Evolutionary conservation across 2,797 vertebrate species (phyloP), one percentile per base, ranked within the genome.

Genomic region (Poeciliopsis gracilis): DNA sequence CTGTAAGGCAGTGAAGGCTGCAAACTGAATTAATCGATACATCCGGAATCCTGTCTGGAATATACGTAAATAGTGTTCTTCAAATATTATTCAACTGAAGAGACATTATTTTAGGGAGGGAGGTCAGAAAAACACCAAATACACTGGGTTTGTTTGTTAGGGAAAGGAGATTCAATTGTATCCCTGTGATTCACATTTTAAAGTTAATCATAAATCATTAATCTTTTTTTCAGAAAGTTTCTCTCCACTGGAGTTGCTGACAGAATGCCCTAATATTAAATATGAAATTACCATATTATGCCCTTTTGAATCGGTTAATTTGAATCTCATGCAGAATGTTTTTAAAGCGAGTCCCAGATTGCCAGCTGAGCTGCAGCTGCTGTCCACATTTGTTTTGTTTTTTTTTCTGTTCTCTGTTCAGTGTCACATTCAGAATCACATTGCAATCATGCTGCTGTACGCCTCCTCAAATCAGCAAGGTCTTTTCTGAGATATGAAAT

Each of bases 11-110:
- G 9, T 4, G 41, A 71, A 71, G 67, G 5, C 36, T 70, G 49
- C 41, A 25, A 51, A 61, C 67, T 73, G 43, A 28, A n/a, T 79
- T 43, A 79, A 79, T 23, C 69, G 75, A 73, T 61, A 67, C 28
- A n/a, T 72, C 57, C 28, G 7, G 18, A 72, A 55, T 66, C 15
- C 1, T 70, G 28, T 41, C n/a, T 57, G 57, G 66, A 78, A 59
- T 75, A 63, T 63, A n/a, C n/a, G n/a, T n/a, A 53, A 76, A 36
- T 28, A 45, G 46, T 45, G 3, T 38, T 25, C 23, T 43, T 6
- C 30, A 63, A 59, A 41, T 47, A 16, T 43, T 30, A 33, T 61
- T 30, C 16, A 46, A 16, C n/a, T 46, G 28, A 28, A 13, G 13
- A 28, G 25, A 18, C 8, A 47, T 23, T 20, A 4, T 33, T 47